Conservation (phyloP, 2,888 invertebrate species). For the Troides aeacus region DNA sequence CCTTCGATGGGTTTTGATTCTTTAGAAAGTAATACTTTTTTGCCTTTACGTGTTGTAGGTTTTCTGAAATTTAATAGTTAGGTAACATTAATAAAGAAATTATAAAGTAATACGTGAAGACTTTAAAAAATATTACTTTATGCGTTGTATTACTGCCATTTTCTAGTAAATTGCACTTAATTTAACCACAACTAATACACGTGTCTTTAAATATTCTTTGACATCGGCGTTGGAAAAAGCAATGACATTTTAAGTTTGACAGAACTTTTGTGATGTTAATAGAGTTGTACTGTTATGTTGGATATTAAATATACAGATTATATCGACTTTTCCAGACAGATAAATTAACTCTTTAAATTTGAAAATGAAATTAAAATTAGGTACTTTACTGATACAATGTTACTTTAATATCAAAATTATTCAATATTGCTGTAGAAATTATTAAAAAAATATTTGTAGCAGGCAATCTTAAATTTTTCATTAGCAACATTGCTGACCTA, state of each 20-base stretch:
- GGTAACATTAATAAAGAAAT: neutral
- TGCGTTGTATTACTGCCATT: slow-evolving; percentile 39
- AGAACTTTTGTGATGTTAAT: neutral
- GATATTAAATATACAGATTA: neutral
- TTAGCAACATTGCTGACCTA: too few species aligned
- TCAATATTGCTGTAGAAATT: too few species aligned
- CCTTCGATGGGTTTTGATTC: slow-evolving; percentile 95
- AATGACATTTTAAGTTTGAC: neutral
- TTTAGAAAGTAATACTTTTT: slow-evolving; percentile 87
- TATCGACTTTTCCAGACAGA: neutral
- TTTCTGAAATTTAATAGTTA: slow-evolving; percentile 81
- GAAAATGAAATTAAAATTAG: too few species aligned
- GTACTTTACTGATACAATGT: too few species aligned
- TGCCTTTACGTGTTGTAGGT: slow-evolving; percentile 93
- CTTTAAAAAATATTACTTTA: slow-evolving; percentile 31
- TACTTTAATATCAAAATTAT: too few species aligned
- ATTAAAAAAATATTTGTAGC: too few species aligned
- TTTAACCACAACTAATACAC: neutral
- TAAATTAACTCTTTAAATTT: too few species aligned
- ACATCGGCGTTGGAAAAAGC: neutral
- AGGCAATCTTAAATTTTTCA: too few species aligned
- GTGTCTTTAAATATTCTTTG: slow-evolving; percentile 1
- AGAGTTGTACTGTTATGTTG: too few species aligned
- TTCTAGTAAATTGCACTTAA: slow-evolving; percentile 11
- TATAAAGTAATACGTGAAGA: neutral